Percentiles rank a stretch among this genome's conserved stretches.
Evolutionary conservation across 2,113 vertebrate genomes (phyloP).

Genomic region (Pluvialis apricaria): DNA sequence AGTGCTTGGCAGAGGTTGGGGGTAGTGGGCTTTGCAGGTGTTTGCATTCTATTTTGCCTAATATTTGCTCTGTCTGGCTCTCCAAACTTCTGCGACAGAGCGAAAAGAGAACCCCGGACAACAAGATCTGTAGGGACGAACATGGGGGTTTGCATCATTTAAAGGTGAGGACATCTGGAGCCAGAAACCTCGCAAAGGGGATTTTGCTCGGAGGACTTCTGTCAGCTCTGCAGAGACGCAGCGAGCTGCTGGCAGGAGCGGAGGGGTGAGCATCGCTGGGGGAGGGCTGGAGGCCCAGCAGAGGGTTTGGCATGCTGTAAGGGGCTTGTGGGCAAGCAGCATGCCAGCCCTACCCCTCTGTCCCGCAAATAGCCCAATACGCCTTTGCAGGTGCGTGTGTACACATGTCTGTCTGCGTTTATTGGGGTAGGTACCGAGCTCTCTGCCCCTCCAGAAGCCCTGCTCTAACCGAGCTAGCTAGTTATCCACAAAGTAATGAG

Average conservation of each 20-base stretch:
- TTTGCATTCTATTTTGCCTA: neutral
- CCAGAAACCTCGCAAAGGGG: neutral
- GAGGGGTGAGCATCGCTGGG: neutral
- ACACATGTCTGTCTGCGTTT: accelerated
- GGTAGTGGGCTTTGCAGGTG: neutral
- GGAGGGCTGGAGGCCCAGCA: neutral
- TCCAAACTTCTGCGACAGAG: neutral
- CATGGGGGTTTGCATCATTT: neutral
- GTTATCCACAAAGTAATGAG: neutral
- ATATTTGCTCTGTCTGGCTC: neutral
- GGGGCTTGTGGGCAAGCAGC: neutral
- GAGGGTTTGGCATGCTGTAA: neutral
- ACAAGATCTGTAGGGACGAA: neutral
- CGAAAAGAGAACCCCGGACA: neutral
- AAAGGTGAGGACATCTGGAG: neutral
- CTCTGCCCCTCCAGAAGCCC: neutral
- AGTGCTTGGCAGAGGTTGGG: neutral
- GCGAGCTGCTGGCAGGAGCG: neutral
- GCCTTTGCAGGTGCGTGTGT: neutral
- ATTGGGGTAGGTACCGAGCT: neutral
- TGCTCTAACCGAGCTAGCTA: neutral
- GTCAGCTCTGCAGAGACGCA: neutral
- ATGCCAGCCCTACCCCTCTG: neutral
- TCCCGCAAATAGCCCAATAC: neutral
- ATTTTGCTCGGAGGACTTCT: neutral